Conservation (phyloP, 2,888 invertebrate species). For the Orthonevra nobilis region DNA sequence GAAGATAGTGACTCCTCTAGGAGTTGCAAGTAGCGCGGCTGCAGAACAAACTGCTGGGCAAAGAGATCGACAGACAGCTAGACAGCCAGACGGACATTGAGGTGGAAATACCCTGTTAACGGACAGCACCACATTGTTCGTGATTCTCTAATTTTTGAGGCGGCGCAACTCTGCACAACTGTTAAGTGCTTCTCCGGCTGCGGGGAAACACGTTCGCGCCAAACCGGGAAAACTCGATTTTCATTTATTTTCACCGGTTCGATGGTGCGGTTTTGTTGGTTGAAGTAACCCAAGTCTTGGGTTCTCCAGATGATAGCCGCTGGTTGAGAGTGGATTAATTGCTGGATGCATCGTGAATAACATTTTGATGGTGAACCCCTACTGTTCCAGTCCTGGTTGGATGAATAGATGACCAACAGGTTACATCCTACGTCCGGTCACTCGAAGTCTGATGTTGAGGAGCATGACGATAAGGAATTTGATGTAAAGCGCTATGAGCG, state of each 20-base stretch:
- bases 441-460: too few species aligned
- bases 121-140: conserved; percentile 55
- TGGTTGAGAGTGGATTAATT: conserved; percentile 54
- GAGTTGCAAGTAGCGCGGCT: conserved; percentile 33
- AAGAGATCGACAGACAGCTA: conserved; percentile 24
- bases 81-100: conserved; percentile 15
- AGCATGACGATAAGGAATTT: too few species aligned
- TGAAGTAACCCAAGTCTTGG: too few species aligned
- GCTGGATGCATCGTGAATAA: conserved; percentile 54
- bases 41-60: conserved; percentile 20
- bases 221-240: conserved; percentile 63
- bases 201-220: conserved; percentile 45
- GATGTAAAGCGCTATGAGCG: too few species aligned
- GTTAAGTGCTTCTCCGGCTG: conserved; percentile 37
- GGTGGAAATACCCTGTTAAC: conserved; percentile 49
- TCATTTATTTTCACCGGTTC: conserved; percentile 64
- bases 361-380: conserved; percentile 48
- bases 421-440: too few species aligned
- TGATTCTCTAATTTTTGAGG: conserved; percentile 45
- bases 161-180: conserved; percentile 51
- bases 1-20: conserved; percentile 55
- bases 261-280: not conserved
- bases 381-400: conserved; percentile 30
- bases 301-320: conserved; percentile 25
- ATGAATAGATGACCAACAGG: conserved; percentile 29